Base-by-base conservation (phyloP, 2,888 invertebrate species). In the Agrochola lota region DNA sequence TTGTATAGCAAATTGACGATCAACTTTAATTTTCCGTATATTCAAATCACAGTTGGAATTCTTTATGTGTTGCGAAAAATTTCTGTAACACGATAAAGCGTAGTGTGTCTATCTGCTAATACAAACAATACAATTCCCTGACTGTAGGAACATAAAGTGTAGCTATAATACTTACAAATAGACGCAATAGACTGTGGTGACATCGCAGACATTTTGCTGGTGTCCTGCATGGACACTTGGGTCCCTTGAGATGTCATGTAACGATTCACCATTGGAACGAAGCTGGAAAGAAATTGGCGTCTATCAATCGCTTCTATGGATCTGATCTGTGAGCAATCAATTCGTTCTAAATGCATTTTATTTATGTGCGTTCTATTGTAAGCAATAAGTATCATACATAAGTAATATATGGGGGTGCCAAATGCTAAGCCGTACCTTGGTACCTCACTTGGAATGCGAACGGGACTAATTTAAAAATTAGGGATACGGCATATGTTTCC, bases 171-270 rank as follows among this genome's bases (percentile, higher is more conserved):
- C 96, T 96, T 90, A 96, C 96, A 96, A 90, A 96, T 96, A 85
- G 96, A 96, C 40, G 96, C 96, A 87, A 97, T 97, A 83, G 97
- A 97, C 88, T 97, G 97, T 46, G 97, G 97, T 82, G 97, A 97
- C 96, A 97, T 95, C 74, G 96, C 96, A 71, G 96, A 94, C 96
- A 96, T 94, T 89, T 97, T 97, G 90, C 92, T 94, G 71, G 95
- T 94, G 89, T 97, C 97, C 88, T 96, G 96, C 95, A 97, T 95
- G 15, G 97, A 96, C 84, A 97, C 96, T 91, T 97, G 97, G 46
- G 97, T 97, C 87, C 97, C 97, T 88, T 97, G 97, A 5, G 97
- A 97, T 77, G 97, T 97, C 96, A 97, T 96, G 90, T 97, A 97
- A 72, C 97, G 96, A 90, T 96, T 96, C 90, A 96, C 97, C 95